These are phyloP conservation scores for Neosilurus hyrtlii DNA, from an alignment of 2,797 vertebrate genomes.

Conservation along the genomic window DNA sequence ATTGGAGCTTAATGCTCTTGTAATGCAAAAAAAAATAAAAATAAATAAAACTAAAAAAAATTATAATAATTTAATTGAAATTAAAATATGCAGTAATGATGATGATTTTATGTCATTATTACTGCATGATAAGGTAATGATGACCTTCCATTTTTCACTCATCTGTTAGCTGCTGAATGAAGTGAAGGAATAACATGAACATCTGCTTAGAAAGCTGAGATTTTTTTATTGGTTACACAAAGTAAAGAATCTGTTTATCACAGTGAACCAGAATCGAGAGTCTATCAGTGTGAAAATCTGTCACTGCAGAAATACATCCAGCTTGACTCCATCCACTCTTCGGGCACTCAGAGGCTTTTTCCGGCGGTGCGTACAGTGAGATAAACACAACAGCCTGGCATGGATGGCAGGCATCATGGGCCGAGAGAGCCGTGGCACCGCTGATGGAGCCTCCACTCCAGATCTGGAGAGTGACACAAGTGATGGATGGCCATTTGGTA, in stretches of 20 bases:
- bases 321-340: neutral
- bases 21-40: neutral
- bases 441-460: conserved; percentile 59
- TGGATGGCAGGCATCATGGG: conserved; percentile 62
- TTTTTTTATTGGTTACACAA: neutral
- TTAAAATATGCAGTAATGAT: too few species aligned
- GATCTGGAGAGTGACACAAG: conserved; percentile 61
- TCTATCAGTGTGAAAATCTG: neutral
- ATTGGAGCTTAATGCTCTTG: too few species aligned
- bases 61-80: neutral
- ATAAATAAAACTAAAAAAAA: neutral
- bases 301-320: conserved; percentile 3
- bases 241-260: conserved; percentile 3
- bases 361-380: conserved; percentile 47
- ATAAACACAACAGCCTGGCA: conserved; percentile 69
- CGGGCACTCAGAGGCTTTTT: conserved; percentile 31
- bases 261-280: neutral
- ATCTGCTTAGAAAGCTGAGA: neutral
- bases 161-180: neutral
- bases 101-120: too few species aligned
- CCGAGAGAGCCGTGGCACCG: conserved; percentile 60
- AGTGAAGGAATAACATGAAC: neutral
- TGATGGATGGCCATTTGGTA: conserved; percentile 71
- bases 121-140: too few species aligned
- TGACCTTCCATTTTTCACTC: neutral